Conservation (phyloP, 1,140 invertebrate genomes). For the Pogonomyrmex barbatus region DNA sequence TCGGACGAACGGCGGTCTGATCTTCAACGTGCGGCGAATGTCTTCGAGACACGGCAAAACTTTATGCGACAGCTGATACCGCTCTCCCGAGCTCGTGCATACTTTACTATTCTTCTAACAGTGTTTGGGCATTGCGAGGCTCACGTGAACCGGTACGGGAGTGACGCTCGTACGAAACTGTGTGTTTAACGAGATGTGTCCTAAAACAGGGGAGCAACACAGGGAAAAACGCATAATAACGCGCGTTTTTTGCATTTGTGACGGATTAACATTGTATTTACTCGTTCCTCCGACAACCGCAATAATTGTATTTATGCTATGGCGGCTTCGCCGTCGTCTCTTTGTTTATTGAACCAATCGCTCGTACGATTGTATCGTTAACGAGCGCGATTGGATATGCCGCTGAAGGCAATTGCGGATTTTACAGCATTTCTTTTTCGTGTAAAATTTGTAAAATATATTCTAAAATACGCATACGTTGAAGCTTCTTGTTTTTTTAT, state of each 20-base stretch:
- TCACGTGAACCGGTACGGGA: slow-evolving; percentile 2
- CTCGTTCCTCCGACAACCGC: neutral
- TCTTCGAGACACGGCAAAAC: slow-evolving; percentile 20
- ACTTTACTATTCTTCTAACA: slow-evolving; percentile 12
- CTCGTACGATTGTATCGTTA: neutral
- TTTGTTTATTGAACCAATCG: slow-evolving; percentile 42
- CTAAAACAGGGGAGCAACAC: neutral
- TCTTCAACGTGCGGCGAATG: neutral
- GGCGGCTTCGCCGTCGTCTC: neutral
- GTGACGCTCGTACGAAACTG: neutral
- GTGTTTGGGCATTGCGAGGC: slow-evolving; percentile 4
- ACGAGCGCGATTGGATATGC: neutral
- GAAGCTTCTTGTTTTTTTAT: neutral
- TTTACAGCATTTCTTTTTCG: neutral
- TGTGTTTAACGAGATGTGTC: neutral
- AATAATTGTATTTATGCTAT: slow-evolving; percentile 34
- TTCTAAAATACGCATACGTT: neutral
- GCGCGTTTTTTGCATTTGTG: neutral
- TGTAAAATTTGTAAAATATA: neutral
- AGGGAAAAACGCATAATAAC: neutral
- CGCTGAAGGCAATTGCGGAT: neutral
- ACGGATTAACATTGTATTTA: slow-evolving; percentile 39
- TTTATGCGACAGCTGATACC: slow-evolving; percentile 36
- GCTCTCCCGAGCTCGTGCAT: slow-evolving; percentile 26
- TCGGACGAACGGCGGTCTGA: neutral